Evolutionary conservation across 2,888 invertebrate species (phyloP), one percentile per base, ranked within the genome.

Genomic region (Pterostichus niger): DNA sequence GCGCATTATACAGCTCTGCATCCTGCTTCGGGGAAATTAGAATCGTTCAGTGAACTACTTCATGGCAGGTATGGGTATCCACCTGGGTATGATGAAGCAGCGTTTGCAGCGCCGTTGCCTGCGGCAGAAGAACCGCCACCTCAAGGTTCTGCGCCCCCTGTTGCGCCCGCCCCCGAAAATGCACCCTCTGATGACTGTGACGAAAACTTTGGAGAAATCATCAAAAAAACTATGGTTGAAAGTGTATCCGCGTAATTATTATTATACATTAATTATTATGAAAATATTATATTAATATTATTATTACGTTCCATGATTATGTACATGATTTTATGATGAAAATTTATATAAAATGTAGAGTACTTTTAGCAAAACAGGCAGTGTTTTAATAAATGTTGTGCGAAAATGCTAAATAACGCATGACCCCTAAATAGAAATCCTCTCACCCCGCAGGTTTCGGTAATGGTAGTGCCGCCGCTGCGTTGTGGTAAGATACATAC

Each of bases 141-240:
- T 13, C 46, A 80, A 15, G 33, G 84, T 64, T 84, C 86, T 35
- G 86, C 85, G 83, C 68, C 68, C 35, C 10, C n/a, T 17, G 11
- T 17, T 31, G 7, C 68, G 17, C 49, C 85, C 76, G 85, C 86
- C 81, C 83, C 84, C 31, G 68, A 71, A 40, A 71, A 40, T 13
- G 10, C 44, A 5, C 40, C 68, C 40, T 85, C 88, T 59, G 92
- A 91, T 68, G 91, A 92, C 81, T 91, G 91, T 86, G 92, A 92
- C 86, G 96, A 96, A 87, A 97, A 97, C 89, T 96, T 97, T 88
- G 97, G 97, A 79, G 97, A 97, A 91, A 95, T 97, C 87, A 97
- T 97, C 86, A 97, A 97, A 90, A 96, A 97, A 90, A 96, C 96
- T 85, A 96, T 97, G 93, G 96, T 97, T 88, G 97, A 97, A 90